Conservation (phyloP, 2,888 invertebrate species). For the Liposcelis brunnea region DNA sequence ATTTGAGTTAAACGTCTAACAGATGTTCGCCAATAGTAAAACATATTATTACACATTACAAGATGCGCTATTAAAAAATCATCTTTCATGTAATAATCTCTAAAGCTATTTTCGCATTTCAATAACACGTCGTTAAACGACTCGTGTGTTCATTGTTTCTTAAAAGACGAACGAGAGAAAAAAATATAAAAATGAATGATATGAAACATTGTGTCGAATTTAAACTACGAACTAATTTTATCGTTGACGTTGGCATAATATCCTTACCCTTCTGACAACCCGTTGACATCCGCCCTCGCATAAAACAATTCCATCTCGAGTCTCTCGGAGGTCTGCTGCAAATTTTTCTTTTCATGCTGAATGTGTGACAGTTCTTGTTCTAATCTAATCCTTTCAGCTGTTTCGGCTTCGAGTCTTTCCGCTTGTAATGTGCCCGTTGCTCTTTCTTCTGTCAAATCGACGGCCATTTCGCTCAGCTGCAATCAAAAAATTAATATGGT, state of each 20-base stretch:
- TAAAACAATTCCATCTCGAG: conserved; percentile 75
- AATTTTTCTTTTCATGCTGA: conserved; percentile 48
- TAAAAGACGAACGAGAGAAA: too few relatives aligned
- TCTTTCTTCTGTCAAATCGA: conserved; percentile 84
- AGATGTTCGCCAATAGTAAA: too few relatives aligned
- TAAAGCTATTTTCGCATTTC: too few relatives aligned
- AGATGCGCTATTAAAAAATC: too few relatives aligned
- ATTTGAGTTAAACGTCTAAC: conserved; percentile 5
- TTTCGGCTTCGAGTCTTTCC: conserved; percentile 81
- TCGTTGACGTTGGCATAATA: too few relatives aligned
- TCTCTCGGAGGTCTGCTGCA: conserved; percentile 63
- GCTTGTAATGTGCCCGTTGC: conserved; percentile 75
- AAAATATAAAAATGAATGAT: too few relatives aligned
- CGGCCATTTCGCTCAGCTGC: conserved; percentile 81
- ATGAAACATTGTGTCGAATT: too few relatives aligned
- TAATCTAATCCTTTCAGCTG: conserved; percentile 65
- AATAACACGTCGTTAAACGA: too few relatives aligned
- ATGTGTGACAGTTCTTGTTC: conserved; percentile 78
- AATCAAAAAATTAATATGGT: conserved; percentile 21
- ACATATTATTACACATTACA: too few relatives aligned
- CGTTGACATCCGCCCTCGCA: conserved; percentile 51
- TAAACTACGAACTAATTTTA: too few relatives aligned
- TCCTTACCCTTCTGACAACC: conserved; percentile 26
- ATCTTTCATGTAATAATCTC: too few relatives aligned
- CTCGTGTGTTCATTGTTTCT: too few relatives aligned